Evolutionary conservation across 2,113 vertebrate species (phyloP), one percentile per base, ranked within the genome.

Genomic region (Clarias gariepinus): DNA sequence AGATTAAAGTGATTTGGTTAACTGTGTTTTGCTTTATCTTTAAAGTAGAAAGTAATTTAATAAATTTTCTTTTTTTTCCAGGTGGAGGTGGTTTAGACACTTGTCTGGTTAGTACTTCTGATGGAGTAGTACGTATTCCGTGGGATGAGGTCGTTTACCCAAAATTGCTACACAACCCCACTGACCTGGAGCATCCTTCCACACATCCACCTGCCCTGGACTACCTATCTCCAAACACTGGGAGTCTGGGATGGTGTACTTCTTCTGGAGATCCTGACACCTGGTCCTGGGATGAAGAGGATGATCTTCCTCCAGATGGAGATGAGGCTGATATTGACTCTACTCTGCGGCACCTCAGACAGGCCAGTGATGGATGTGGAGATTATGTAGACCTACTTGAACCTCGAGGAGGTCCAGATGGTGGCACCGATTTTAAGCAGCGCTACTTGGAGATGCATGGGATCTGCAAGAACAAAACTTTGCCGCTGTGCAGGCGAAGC

Each of bases 101-200:
- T 64, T 97, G 97, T 90, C 95, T 98, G 63, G 94, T 97, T 85
- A 96, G 96, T 18, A 96, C 96, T 0, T 95, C 95, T 61, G 96
- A 96, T 57, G 96, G 96, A n/a, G 95, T 98, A 73, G 92, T 96
- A 63, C 93, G 96, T 77, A 89, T 97, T 47, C 95, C 96, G 6
- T 98, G 97, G 97, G 94, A 96, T 4, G 96, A 97, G 83, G 94
- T 97, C 11, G 96, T 97, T 81, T 98, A 96, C 89, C 97, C 97
- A 36, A 95, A 95, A 83, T 96, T 98, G 89, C 94, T 98, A 83
- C 96, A 97, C 64, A 96, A 94, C 86, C 94, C 94, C 0, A 89
- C 89, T 87, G 52, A 89, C 91, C 83, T 10, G 89, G 89, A 21
- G 87, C 63, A 58, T 88, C 66, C 9, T 66, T 18, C 63, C 52